Base-by-base conservation (phyloP, 2,113 vertebrate species). In the Ophthalmolycus amberensis region DNA sequence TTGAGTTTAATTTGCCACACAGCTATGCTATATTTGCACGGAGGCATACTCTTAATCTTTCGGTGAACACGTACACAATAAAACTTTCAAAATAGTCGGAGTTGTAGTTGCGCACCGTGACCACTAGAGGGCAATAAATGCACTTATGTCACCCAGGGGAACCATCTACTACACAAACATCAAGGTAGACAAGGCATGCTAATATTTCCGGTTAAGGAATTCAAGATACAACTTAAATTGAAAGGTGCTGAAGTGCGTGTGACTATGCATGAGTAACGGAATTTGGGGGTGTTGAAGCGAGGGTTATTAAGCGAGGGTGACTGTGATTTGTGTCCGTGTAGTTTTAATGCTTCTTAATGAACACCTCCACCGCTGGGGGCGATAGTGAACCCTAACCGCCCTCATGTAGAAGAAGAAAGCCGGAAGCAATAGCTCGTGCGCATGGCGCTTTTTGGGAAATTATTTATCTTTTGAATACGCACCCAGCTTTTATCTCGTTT, bases 401-500 rank as follows among this genome's bases (percentile, higher is more conserved):
- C 3, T 10, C 7, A 10, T 1, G 0, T 10, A 68, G 88, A 90
- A 85, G 77, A 91, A 91, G 83, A 91, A 83, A 71, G 2, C 59
- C 85, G 84, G 90, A 85, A 75, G 70, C 25, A 32, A 27, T 37
- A 0, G 63, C 38, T 29, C 16, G 1, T 68, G 52, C 89, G 93
- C 93, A 94, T 94, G 93, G 91, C 86, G 88, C 40, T 82, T 27
- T 65, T 85, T 87, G 59, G 44, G 56, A 79, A 75, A 77, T 72
- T 71, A 65, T 86, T 78, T 70, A 20, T 81, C 9, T 0, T 69
- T 6, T 82, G 32, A 79, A 67, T 5, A 80, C 5, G 59, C 6
- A 22, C 5, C 3, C 0, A 22, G 50, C 32, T 71, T 76, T 71
- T 38, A 16, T 18, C 12, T 46, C 11, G 5, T 50, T 69, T 25